phyloP scores from a whole-genome alignment of 2,797 vertebrate genomes.

The Benthosema pterotum region DNA sequence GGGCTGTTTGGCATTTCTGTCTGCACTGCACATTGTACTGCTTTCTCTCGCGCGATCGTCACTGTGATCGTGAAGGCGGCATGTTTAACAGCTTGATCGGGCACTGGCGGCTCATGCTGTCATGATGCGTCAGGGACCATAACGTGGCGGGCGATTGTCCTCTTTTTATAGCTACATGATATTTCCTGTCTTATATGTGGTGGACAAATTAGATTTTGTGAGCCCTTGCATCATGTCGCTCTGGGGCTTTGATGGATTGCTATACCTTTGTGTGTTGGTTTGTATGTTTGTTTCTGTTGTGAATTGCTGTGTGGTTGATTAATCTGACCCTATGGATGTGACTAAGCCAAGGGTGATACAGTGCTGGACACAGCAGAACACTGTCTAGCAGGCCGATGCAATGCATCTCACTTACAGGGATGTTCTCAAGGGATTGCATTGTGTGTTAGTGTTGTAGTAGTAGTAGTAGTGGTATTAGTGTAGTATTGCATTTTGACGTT shows the following conservation, averaged over 20 bases:
- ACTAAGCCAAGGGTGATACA: slow-evolving; percentile 8
- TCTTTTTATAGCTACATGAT: slow-evolving; percentile 13
- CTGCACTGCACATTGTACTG: slow-evolving; percentile 13
- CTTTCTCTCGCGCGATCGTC: slow-evolving; percentile 46
- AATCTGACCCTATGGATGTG: slow-evolving; percentile 36
- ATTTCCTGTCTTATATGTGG: slow-evolving; percentile 36
- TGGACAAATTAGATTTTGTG: slow-evolving; percentile 29
- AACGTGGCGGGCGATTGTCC: slow-evolving; percentile 23
- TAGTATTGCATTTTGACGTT: too few species aligned
- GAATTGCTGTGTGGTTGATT: slow-evolving; percentile 30
- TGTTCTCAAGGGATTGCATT: background rate
- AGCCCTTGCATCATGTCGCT: slow-evolving; percentile 15
- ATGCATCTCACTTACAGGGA: slow-evolving; percentile 19
- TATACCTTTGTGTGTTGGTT: slow-evolving; percentile 33
- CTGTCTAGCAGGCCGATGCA: slow-evolving; percentile 3
- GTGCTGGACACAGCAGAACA: slow-evolving; percentile 36
- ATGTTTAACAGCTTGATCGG: slow-evolving; percentile 48
- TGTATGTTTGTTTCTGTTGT: slow-evolving; percentile 51
- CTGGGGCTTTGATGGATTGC: slow-evolving; percentile 27
- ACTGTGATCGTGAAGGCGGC: slow-evolving; percentile 37
- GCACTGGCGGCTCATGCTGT: slow-evolving; percentile 32
- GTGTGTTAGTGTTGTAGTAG: background rate
- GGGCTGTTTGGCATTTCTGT: slow-evolving; percentile 28
- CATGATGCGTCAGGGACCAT: slow-evolving; percentile 19
- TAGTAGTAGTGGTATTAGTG: too few species aligned